Conservation (phyloP, 2,888 invertebrate genomes). For the Physocephala rufipes region DNA sequence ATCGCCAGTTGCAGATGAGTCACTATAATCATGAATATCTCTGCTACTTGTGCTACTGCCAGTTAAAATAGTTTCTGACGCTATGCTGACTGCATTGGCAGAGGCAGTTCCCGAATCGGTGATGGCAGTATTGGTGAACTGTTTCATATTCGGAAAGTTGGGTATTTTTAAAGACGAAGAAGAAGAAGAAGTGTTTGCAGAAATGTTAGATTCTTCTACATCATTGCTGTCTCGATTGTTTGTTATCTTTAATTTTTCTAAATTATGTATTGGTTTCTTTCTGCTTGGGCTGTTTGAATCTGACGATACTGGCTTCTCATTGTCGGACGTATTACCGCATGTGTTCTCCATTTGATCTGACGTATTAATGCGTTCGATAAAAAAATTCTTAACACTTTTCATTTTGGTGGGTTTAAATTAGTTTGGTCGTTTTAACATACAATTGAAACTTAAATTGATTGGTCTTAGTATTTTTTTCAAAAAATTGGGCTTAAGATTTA, state of each 20-base stretch:
- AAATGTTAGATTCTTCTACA: constrained; percentile 22
- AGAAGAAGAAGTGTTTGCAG: constrained; percentile 36
- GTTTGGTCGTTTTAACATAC: background rate
- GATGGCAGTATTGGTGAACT: background rate
- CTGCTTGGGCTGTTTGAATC: constrained; percentile 12
- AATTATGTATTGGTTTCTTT: constrained; percentile 44
- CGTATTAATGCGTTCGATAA: constrained; percentile 63
- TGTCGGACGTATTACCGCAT: constrained; percentile 23
- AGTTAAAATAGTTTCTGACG: background rate
- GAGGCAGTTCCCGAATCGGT: constrained; percentile 9
- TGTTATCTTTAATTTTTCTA: constrained; percentile 45
- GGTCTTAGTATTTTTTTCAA: constrained; percentile 1
- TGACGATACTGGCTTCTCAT: constrained; percentile 26
- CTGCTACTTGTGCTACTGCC: background rate
- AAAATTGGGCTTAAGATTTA: constrained; percentile 1
- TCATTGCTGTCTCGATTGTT: constrained; percentile 40
- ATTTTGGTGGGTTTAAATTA: constrained; percentile 48
- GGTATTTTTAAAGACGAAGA: constrained; percentile 13
- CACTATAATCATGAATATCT: too few relatives aligned
- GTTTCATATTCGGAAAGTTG: background rate
- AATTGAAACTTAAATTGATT: background rate
- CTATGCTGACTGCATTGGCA: too few relatives aligned
- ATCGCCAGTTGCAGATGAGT: background rate
- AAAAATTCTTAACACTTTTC: constrained; percentile 65
- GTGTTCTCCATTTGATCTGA: constrained; percentile 52